Conservation (phyloP, 2,888 invertebrate genomes). For the Caenorhabditis sp. region DNA sequence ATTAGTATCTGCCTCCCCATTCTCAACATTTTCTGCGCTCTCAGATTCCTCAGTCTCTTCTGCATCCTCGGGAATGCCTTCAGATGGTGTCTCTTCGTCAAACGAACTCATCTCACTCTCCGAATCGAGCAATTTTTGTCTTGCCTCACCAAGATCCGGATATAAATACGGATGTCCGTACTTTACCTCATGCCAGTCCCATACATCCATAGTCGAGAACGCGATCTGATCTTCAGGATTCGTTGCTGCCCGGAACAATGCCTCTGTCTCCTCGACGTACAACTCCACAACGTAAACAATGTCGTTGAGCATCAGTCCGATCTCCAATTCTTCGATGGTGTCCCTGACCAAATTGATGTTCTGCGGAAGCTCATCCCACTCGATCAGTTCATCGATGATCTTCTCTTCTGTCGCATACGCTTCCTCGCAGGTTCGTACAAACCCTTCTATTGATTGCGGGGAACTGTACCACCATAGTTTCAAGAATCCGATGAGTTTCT, state of each 20-base stretch:
- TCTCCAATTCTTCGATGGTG: conserved; percentile 15
- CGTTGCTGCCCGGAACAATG: neutral
- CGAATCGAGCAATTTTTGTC: neutral
- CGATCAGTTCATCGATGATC: neutral
- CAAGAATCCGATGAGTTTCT: neutral
- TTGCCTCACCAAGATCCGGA: neutral
- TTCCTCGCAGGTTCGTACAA: conserved; percentile 14
- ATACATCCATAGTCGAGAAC: conserved; percentile 8
- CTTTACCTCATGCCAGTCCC: conserved; percentile 18
- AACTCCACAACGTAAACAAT: conserved; percentile 11
- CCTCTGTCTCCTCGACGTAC: conserved; percentile 37
- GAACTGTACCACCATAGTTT: conserved; percentile 51
- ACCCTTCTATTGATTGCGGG: neutral
- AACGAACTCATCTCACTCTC: neutral
- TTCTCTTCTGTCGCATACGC: neutral
- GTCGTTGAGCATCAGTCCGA: conserved; percentile 26
- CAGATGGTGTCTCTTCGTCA: conserved; percentile 3
- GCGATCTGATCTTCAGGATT: neutral
- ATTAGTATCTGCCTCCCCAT: neutral
- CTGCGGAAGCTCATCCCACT: neutral
- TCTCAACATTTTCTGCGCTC: neutral
- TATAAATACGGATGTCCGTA: neutral
- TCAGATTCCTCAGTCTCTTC: neutral
- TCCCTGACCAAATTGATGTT: conserved; percentile 8
- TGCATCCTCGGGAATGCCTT: neutral